Base-by-base conservation (phyloP, 1,140 invertebrate species). In the Manduca sexta region DNA sequence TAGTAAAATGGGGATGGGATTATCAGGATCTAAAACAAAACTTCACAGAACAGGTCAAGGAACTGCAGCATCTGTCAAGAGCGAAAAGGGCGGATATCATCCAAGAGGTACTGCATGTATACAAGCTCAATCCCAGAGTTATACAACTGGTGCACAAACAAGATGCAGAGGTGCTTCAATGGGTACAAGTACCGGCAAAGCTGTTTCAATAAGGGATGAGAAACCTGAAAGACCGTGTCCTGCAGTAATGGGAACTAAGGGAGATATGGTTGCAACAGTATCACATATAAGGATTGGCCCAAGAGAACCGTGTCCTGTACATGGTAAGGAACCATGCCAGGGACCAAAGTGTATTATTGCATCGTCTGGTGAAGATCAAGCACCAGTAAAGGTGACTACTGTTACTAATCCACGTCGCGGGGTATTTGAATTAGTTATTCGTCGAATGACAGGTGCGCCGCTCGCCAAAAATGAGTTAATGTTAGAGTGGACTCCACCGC, bases 401-500 rank as follows among this genome's bases (percentile, higher is more conserved):
- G 53, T 62, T 4, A 69, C 61, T 18, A 84, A 84, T 59, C 68
- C 77, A 12, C 67, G 81, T 8, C 66, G 72, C 35, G 81, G 81
- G n/a, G 81, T 84, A 38, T 84, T 84, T 49, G 81, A 84, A 67
- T 39, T 84, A 34, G 72, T 81, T 7, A 72, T 84, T 41, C 64
- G 81, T 33, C 75, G 60, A 53, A 56, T 82, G 17, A 78, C 61
- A 15, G 81, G 81, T 34, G 74, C 78, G 10, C 78, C 78, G 10
- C 56, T 84, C n/a, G 81, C 78, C 13, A 79, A 49, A 55, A 82
- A 84, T 47, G 81, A 84, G 57, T 54, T 84, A 12, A 74, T 83
- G 70, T 49, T 84, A 44, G 81, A 84, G 55, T 84, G 81, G 81
- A 76, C 74, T 15, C 81, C 78, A 15, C 79, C 81, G n/a, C 65